Percentiles rank a stretch among this genome's conserved stretches.
Evolutionary conservation across 2,888 invertebrate genomes (phyloP).

Genomic region (Priocnemis perturbator): DNA sequence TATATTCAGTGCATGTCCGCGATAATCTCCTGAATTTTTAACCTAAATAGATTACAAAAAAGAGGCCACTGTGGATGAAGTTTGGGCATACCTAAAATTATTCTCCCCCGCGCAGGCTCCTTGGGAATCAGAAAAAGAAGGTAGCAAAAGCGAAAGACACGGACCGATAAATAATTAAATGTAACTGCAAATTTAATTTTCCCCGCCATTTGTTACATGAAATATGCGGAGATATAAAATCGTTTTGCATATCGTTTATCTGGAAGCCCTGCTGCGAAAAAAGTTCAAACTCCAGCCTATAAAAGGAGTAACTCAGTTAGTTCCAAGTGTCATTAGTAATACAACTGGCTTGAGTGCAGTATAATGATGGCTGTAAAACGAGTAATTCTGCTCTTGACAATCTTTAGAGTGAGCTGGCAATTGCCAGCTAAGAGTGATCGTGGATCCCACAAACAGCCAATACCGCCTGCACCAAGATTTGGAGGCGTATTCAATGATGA

Average conservation of each 20-base stretch:
- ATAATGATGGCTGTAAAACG: background rate
- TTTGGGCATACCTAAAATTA: background rate
- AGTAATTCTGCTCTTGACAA: background rate
- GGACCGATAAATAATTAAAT: no score
- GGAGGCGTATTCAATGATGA: constrained; percentile 46
- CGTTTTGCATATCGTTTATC: constrained; percentile 23
- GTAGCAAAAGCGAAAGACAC: no score
- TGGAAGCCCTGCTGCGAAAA: constrained; percentile 9
- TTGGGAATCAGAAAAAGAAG: no score
- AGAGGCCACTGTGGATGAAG: background rate
- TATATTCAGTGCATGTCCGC: constrained; percentile 24
- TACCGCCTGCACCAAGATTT: constrained; percentile 56
- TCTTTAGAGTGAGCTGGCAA: constrained; percentile 9
- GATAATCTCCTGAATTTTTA: constrained; percentile 26
- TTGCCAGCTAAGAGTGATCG: constrained; percentile 33
- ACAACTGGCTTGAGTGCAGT: background rate
- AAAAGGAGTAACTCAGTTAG: constrained; percentile 5
- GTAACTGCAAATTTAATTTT: no score
- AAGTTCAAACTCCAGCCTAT: background rate
- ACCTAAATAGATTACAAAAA: constrained; percentile 22
- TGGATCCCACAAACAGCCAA: constrained; percentile 14
- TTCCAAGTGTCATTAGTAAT: background rate
- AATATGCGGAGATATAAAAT: background rate
- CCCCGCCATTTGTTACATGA: no score
- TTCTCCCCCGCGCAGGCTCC: no score